Base-by-base conservation (phyloP, 2,888 invertebrate species). In the Lapara coniferarum region DNA sequence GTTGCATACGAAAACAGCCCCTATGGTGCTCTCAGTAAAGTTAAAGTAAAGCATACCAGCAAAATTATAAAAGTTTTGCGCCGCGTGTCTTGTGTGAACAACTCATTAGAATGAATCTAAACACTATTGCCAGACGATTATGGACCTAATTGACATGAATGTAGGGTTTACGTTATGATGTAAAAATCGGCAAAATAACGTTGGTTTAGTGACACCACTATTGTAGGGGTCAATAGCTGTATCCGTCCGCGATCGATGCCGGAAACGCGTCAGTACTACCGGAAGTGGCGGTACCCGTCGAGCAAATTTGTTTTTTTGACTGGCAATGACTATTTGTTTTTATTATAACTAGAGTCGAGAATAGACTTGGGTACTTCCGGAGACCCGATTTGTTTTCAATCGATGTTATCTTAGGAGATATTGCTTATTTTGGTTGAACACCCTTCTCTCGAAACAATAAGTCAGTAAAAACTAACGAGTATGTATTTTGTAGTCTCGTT, bases 151-250 rank as follows among this genome's bases (percentile, higher is more conserved):
- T 14, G 66, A 49, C 51, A 30, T 46, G 14, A 25, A 49, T 0
- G n/a, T 66, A 78, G 78, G 75, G 75, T 72, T 72, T 68, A 73
- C 37, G 53, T 53, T 71, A 75, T 77, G 72, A 56, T 72, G 72
- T 53, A 70, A 66, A 76, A 83, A 79, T 80, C 78, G 74, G 80
- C 71, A 77, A 76, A 78, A 78, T 76, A 75, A 81, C 80, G 80
- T 82, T 80, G 78, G 81, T 77, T 73, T 79, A 78, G 80, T 77
- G 78, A 77, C 75, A 76, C 81, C 81, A 82, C 81, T 86, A 81
- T 83, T 83, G 86, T 80, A 56, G 66, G 79, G 87, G 88, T 88
- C 89, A 89, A 89, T 87, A 87, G 83, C 85, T 80, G 84, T 85
- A 84, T 86, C 83, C 82, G 80, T 75, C 75, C 74, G 74, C 85